phyloP scores from a whole-genome alignment of 2,888 invertebrate species.

The Plebejus anna region DNA sequence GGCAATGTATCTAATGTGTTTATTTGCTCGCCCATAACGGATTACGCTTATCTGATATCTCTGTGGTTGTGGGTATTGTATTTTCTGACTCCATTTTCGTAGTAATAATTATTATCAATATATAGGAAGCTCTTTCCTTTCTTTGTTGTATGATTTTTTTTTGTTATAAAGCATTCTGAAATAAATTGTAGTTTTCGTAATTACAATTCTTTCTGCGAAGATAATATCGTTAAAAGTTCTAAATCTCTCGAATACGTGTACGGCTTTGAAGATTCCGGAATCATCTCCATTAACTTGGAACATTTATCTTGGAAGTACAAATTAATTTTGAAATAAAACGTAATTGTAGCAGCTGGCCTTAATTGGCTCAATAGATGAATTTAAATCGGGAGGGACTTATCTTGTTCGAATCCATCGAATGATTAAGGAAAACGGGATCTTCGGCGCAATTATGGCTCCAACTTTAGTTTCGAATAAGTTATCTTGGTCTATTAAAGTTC shows the following conservation, averaged over 20 bases:
- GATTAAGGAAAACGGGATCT: constrained; percentile 43
- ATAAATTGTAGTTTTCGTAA: background rate
- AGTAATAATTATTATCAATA: background rate
- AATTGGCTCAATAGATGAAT: constrained; percentile 42
- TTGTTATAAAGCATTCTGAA: background rate
- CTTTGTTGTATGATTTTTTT: background rate
- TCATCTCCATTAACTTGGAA: constrained; percentile 19
- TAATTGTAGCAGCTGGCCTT: constrained; percentile 39
- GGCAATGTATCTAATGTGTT: constrained; percentile 8
- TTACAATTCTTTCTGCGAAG: background rate
- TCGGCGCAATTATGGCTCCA: constrained; percentile 41
- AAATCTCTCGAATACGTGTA: constrained; percentile 15
- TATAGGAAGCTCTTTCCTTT: background rate
- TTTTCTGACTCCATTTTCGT: background rate
- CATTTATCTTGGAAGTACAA: constrained; percentile 22
- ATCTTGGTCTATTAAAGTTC: constrained; percentile 40
- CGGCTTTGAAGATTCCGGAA: background rate
- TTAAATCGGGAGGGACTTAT: constrained; percentile 42
- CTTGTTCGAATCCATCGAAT: constrained; percentile 43
- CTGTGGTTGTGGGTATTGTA: background rate
- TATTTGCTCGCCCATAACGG: constrained; percentile 3
- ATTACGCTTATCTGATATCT: constrained; percentile 6
- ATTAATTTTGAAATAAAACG: constrained; percentile 33
- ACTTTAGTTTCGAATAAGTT: constrained; percentile 44
- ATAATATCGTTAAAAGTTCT: constrained; percentile 15